Conservation (phyloP, 2,113 vertebrate species). For the Egretta garzetta region DNA sequence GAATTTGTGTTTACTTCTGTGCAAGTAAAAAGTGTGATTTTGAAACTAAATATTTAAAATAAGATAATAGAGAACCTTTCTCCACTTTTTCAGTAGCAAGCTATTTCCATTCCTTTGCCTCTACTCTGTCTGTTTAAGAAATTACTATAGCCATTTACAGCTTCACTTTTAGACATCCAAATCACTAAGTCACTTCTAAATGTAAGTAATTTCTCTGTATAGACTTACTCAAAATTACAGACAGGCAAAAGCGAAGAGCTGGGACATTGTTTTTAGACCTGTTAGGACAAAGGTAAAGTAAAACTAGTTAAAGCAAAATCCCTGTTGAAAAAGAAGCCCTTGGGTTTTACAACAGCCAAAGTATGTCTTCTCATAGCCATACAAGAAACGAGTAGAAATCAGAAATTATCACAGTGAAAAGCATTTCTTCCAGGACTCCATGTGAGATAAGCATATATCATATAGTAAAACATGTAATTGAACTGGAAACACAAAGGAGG, state of each 20-base stretch:
- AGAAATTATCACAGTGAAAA: not conserved
- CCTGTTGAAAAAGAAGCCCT: not conserved
- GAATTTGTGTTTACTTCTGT: not conserved
- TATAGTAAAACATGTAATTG: not conserved
- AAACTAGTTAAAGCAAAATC: not conserved
- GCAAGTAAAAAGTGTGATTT: not conserved
- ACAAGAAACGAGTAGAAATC: not conserved
- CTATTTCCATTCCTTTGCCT: not conserved
- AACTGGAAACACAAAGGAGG: not conserved
- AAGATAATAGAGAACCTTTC: not conserved
- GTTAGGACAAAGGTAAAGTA: not conserved
- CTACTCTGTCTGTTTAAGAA: not conserved
- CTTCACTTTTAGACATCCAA: not conserved
- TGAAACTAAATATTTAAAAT: not conserved
- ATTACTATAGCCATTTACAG: not conserved
- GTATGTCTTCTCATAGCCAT: not conserved
- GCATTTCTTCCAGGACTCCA: not conserved
- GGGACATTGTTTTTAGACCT: not conserved
- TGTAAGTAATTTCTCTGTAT: not conserved
- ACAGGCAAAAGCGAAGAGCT: rapidly evolving
- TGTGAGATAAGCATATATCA: not conserved
- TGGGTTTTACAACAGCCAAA: not conserved
- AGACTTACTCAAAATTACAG: not conserved
- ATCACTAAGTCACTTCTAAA: not conserved
- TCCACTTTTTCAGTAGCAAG: not conserved